Evolutionary conservation across 2,113 vertebrate species (phyloP), one percentile per base, ranked within the genome.

Genomic region (Ceyx margarethae): DNA sequence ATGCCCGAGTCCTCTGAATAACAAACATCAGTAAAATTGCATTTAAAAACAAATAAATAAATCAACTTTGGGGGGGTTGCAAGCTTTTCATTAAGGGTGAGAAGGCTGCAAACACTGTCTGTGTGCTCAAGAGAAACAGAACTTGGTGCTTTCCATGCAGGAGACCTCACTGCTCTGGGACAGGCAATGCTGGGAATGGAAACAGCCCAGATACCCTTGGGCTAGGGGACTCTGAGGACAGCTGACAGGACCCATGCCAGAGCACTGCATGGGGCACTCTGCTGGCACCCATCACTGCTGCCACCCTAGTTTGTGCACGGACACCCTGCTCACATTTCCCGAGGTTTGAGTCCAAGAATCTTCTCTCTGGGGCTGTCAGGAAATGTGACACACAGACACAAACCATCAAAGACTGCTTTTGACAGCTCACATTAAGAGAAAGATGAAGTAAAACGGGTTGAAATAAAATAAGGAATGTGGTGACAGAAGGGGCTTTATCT

Each of bases 391-490:
- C 4, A 1, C 26, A 3, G 69, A 50, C 0, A 45, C 40, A 35
- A 31, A 78, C 7, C 62, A 57, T 88, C 64, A 33, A 22, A 92
- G 89, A 40, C 15, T 62, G 90, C 71, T 85, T 64, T 26, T 97
- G 97, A 96, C 96, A 96, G 96, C 81, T 95, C 87, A 35, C 20
- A 37, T 94, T 65, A 77, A 50, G n/a, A 93, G 96, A 94, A 96
- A 96, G 73, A 94, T 23, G 95, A 96, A 75, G 94, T 50, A 68
- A 96, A 96, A 93, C 13, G 76, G 85, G 88, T 75, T 7, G 85
- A 95, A 97, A 93, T 93, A 87, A 95, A 95, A 87, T 23, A 57
- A 90, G 81, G 93, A 94, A 94, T 22, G 95, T 96, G 92, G 87
- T 71, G 95, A 64, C 83, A 57, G 81, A 76, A 48, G 71, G 82